These are phyloP conservation scores for Mactromeris polynyma DNA, from an alignment of 2,888 invertebrate genomes.

Conservation along the genomic window DNA sequence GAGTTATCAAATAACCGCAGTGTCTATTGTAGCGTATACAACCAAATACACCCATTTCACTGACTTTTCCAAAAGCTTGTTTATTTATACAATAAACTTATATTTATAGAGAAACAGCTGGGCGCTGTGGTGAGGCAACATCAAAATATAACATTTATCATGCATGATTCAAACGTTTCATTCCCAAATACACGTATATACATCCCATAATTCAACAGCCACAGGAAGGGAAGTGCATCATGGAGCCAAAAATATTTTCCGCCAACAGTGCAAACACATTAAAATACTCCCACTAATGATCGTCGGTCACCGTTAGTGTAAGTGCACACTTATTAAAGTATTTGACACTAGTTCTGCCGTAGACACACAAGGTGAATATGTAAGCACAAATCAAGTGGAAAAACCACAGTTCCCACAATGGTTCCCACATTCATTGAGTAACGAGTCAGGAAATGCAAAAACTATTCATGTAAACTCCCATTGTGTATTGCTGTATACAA, in stretches of 20 bases:
- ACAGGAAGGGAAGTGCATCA: neutral
- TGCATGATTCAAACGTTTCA: neutral
- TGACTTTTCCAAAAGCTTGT: no score
- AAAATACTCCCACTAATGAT: neutral
- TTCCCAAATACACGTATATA: neutral
- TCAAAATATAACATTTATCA: neutral
- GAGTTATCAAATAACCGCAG: no score
- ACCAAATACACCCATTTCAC: no score
- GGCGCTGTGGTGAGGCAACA: neutral
- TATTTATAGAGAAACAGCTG: no score
- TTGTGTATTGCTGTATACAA: neutral
- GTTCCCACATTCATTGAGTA: neutral
- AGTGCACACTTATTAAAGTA: neutral
- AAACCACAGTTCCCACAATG: neutral
- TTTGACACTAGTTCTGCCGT: neutral
- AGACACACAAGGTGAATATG: neutral
- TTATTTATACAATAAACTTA: no score
- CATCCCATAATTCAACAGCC: neutral
- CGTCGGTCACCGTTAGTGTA: neutral
- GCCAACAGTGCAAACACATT: neutral
- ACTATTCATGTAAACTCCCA: neutral
- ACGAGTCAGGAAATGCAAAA: neutral
- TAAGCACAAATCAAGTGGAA: neutral
- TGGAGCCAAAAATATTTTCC: neutral
- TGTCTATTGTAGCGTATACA: no score